Conservation (phyloP, 2,888 invertebrate genomes). For the Incurvaria masculella region DNA sequence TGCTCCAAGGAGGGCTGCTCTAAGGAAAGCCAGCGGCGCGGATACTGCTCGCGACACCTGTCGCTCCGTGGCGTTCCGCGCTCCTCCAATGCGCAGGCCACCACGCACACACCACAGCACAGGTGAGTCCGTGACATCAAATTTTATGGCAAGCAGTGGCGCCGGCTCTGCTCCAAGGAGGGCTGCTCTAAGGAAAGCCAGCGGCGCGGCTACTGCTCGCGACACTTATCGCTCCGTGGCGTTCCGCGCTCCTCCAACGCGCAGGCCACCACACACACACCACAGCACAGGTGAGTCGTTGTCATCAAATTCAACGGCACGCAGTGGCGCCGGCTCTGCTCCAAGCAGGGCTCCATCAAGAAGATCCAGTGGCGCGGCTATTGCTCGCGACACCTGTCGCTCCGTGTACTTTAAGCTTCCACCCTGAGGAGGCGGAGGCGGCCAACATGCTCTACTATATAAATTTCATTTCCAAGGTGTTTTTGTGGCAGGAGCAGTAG, state of each 20-base stretch:
- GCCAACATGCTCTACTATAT: too few species aligned
- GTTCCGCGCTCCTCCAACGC: slow-evolving; percentile 44
- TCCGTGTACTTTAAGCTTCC: too few species aligned
- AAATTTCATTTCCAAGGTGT: background rate
- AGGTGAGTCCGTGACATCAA: slow-evolving; percentile 53
- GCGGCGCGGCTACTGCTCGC: slow-evolving; percentile 92
- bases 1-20: slow-evolving; percentile 95
- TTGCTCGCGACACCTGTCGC: slow-evolving; percentile 56
- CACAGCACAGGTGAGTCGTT: background rate
- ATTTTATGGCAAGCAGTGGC: slow-evolving; percentile 99
- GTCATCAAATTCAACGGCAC: slow-evolving; percentile 94
- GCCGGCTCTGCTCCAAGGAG: slow-evolving; percentile 92
- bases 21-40: slow-evolving; percentile 95
- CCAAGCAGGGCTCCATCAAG: slow-evolving; percentile 91
- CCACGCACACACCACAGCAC: slow-evolving; percentile 45
- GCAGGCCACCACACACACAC: slow-evolving; percentile 11
- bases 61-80: slow-evolving; percentile 74
- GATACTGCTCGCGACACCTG: slow-evolving; percentile 95
- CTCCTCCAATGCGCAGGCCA: slow-evolving; percentile 42
- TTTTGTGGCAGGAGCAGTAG: slow-evolving; percentile 51
- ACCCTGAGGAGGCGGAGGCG: too few species aligned
- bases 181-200: slow-evolving; percentile 97
- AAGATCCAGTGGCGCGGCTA: slow-evolving; percentile 90
- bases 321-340: slow-evolving; percentile 97
- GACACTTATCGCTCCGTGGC: slow-evolving; percentile 91